phyloP scores from a whole-genome alignment of 2,113 vertebrate species.

The Zingel zingel region DNA sequence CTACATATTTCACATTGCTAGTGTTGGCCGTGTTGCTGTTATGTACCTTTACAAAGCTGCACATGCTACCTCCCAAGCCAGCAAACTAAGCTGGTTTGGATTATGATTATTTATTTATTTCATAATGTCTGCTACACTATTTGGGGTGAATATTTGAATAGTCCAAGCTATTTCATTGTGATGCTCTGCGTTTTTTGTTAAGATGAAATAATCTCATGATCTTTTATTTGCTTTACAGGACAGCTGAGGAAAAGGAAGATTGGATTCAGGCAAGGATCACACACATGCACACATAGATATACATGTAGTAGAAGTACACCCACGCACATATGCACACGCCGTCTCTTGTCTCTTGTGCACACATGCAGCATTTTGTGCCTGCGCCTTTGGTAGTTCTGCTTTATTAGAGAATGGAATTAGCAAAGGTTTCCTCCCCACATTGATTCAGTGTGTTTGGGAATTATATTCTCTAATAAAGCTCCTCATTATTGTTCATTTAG shows the following conservation, averaged over 20 bases:
- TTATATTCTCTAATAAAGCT: conserved; percentile 59
- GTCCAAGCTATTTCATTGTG: neutral
- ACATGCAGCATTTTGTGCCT: neutral
- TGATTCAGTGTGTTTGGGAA: conserved; percentile 52
- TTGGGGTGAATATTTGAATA: neutral
- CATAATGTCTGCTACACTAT: neutral
- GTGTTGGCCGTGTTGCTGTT: too few species aligned
- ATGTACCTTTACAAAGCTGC: neutral
- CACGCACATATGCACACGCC: conserved; percentile 3
- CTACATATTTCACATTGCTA: too few species aligned
- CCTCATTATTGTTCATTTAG: conserved; percentile 68
- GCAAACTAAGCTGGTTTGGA: neutral
- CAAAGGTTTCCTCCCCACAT: conserved; percentile 39
- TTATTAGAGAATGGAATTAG: conserved; percentile 56
- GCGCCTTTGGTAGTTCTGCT: conserved; percentile 11
- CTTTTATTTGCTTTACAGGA: conserved; percentile 84
- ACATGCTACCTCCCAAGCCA: neutral
- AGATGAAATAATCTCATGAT: conserved; percentile 11
- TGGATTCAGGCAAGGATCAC: conserved; percentile 92
- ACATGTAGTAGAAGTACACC: neutral
- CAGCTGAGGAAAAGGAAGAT: conserved; percentile 95
- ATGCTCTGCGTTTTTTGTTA: neutral
- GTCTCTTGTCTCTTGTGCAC: neutral
- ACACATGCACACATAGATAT: neutral
- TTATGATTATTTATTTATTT: conserved; percentile 4